These are phyloP conservation scores for Hyles vespertilio DNA, from an alignment of 1,140 invertebrate genomes.

Conservation along the genomic window DNA sequence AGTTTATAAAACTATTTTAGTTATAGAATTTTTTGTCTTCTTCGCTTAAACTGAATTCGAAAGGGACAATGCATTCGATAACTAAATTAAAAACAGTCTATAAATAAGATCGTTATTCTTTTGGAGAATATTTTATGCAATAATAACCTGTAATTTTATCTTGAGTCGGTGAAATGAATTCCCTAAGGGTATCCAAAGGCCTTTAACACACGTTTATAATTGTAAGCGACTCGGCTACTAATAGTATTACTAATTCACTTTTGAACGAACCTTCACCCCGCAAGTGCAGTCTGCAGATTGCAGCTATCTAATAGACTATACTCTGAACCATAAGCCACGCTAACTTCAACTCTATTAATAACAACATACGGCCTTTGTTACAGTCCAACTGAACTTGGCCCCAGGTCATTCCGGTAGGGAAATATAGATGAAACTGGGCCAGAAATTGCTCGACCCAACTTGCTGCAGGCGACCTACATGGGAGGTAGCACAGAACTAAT, in stretches of 20 bases:
- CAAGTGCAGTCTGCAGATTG: slow-evolving; percentile 15
- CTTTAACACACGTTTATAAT: too few species aligned
- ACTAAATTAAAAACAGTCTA: too few species aligned
- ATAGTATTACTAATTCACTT: neutral
- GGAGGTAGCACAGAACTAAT: slow-evolving; percentile 15
- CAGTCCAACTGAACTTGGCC: slow-evolving; percentile 2
- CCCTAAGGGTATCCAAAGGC: too few species aligned
- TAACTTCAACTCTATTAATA: slow-evolving; percentile 14
- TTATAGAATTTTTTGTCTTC: too few species aligned
- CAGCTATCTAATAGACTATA: slow-evolving; percentile 13
- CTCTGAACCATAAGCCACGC: neutral
- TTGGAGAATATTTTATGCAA: too few species aligned
- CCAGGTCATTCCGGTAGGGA: slow-evolving; percentile 17
- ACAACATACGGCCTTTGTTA: slow-evolving; percentile 11
- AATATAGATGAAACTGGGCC: slow-evolving; percentile 21
- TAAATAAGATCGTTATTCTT: too few species aligned
- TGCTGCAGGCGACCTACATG: slow-evolving; percentile 22
- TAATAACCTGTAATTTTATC: too few species aligned
- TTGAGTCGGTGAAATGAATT: too few species aligned
- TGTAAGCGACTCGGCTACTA: too few species aligned
- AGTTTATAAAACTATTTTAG: too few species aligned
- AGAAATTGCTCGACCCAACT: slow-evolving; percentile 22
- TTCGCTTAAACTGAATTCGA: too few species aligned
- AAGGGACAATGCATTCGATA: too few species aligned
- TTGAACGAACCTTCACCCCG: slow-evolving; percentile 3